A percentile compares a stretch with the other conserved stretches of the same genome.
These are phyloP conservation scores for Argyrosomus regius DNA, from an alignment of 2,797 vertebrate species.

Conservation along the genomic window DNA sequence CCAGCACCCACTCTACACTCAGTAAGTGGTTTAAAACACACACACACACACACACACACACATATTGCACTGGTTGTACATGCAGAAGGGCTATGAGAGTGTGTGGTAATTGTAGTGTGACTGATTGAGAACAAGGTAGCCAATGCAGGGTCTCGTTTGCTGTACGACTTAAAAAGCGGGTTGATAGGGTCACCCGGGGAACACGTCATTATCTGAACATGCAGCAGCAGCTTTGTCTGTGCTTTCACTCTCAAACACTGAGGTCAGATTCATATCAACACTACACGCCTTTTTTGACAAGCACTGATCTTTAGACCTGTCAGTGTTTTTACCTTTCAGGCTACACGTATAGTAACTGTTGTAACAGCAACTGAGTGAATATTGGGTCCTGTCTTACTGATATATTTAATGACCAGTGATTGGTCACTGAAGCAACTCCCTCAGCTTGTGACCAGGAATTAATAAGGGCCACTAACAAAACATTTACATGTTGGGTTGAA, in stretches of 20 bases:
- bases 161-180: conserved; percentile 26
- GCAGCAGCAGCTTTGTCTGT: conserved; percentile 37
- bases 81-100: conserved; percentile 21
- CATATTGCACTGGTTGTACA: neutral
- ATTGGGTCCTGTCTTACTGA: conserved; percentile 4
- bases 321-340: neutral
- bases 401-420: conserved; percentile 50
- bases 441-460: conserved; percentile 58
- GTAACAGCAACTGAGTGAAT: neutral
- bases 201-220: conserved; percentile 61
- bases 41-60: neutral
- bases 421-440: conserved; percentile 36
- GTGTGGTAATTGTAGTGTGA: conserved; percentile 50
- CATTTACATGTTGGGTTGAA: neutral
- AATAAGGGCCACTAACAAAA: conserved; percentile 37
- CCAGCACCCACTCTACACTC: conserved; percentile 1
- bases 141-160: conserved; percentile 20
- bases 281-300: neutral
- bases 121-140: conserved; percentile 31
- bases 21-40: conserved; percentile 20
- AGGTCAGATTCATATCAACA: conserved; percentile 27
- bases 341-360: neutral
- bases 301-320: neutral
- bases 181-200: conserved; percentile 48
- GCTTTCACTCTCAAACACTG: conserved; percentile 30